Base-by-base conservation (phyloP, 2,797 vertebrate genomes). In the Falco berigora region DNA sequence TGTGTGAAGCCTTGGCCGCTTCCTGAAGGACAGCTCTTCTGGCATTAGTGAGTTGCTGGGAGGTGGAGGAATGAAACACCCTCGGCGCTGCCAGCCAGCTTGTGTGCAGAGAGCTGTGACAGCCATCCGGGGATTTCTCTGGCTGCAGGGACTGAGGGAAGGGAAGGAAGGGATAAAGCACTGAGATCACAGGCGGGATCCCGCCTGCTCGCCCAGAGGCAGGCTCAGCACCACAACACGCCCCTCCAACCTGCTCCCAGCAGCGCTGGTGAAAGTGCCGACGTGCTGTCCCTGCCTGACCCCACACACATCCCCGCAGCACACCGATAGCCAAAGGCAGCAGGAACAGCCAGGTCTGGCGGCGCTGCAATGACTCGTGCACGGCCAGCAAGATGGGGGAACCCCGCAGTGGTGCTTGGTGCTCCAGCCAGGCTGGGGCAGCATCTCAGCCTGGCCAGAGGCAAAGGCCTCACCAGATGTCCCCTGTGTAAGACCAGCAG, bases 321-420 rank as follows among this genome's bases (percentile, higher is more conserved):
- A 9, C 68, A 7, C 50, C 2, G 4, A 5, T 9, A 8, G 53
- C 92, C 62, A 0, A 6, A 16, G 63, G 40, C 72, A 23, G 62
- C 32, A 3, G 64, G 58, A 30, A 8, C 59, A 25, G 46, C 50
- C 79, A 10, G 61, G 47, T 28, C 47, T 74, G 50, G 67, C 14
- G 46, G 62, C 38, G 34, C 6, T 4, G 25, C 2, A 7, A 46
- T 1, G 3, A 11, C 16, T 47, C 0, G 4, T 25, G 28, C 66
- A 30, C 0, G 14, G 68, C 42, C 2, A 2, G 32, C 0, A 4
- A 13, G 4, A 9, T 1, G 0, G 5, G 9, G 50, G n/a, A 16
- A 61, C 12, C 46, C 68, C 1, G 2, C 34, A 2, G 73, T 0
- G 1, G 4, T 66, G 68, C 50, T 84, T 2, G 28, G 16, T 23